A percentile compares a stretch with the other conserved stretches of the same genome.
These are phyloP conservation scores for Dermochelys coriacea DNA, from an alignment of 2,797 vertebrate species.

Conservation along the genomic window DNA sequence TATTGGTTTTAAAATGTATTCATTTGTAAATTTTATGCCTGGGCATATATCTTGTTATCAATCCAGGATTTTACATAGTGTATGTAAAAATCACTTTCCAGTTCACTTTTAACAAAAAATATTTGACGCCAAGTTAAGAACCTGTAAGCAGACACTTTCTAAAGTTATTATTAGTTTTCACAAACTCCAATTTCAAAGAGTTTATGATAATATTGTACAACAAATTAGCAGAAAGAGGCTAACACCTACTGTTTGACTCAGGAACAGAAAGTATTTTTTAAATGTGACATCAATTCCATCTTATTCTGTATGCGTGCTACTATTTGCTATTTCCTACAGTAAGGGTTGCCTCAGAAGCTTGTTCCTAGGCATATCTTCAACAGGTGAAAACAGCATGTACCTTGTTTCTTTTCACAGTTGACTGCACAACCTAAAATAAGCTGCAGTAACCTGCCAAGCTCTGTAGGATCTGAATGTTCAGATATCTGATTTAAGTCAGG, in stretches of 20 bases:
- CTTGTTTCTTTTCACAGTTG: conserved; percentile 97
- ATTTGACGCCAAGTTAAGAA: not conserved
- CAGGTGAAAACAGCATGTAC: conserved; percentile 68
- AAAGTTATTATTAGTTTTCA: not conserved
- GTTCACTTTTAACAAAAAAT: not conserved
- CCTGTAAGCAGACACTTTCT: not conserved
- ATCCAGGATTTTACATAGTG: not conserved
- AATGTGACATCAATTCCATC: not conserved
- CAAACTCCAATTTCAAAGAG: not conserved
- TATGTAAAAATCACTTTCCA: not conserved
- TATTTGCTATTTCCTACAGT: not conserved
- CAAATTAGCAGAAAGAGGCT: not conserved
- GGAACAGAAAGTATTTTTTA: not conserved
- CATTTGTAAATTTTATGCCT: not conserved
- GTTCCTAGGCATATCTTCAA: not conserved
- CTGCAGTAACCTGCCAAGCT: conserved; percentile 94
- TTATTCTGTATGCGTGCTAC: not conserved
- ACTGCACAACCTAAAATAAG: conserved; percentile 96
- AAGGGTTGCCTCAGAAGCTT: not conserved
- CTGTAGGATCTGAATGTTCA: conserved; percentile 86
- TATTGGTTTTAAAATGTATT: not conserved
- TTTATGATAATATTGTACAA: not conserved
- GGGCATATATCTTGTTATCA: not conserved
- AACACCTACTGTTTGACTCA: not conserved
- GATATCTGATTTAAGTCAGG: conserved; percentile 90